A percentile compares a stretch with the other conserved stretches of the same genome.
Conservation (phyloP, 2,797 vertebrate genomes). For the Brachyalestes nurse region DNA sequence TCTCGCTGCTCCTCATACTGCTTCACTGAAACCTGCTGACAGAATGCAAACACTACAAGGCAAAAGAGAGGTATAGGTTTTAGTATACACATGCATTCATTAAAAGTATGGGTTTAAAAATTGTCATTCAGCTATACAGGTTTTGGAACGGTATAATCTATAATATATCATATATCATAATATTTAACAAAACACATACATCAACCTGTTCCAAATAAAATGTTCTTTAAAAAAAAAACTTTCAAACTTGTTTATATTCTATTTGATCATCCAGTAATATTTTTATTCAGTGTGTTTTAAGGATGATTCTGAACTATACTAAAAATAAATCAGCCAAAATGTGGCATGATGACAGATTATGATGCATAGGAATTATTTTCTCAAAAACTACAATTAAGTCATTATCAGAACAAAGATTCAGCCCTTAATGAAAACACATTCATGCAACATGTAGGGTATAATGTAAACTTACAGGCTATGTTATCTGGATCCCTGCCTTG, state of each 20-base stretch:
- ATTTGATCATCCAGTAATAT: too few relatives aligned
- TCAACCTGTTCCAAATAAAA: too few relatives aligned
- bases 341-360: too few relatives aligned
- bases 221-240: too few relatives aligned
- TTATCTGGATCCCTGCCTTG: constrained; percentile 80
- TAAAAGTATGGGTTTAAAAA: not conserved
- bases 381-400: too few relatives aligned
- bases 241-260: too few relatives aligned
- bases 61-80: constrained; percentile 18
- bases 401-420: not conserved
- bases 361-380: too few relatives aligned
- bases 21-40: constrained; percentile 77
- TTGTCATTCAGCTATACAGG: not conserved
- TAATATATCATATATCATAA: too few relatives aligned
- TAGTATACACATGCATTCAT: not conserved
- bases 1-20: constrained; percentile 82
- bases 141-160: not conserved
- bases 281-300: too few relatives aligned
- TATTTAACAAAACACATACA: too few relatives aligned
- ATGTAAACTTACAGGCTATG: constrained; percentile 70
- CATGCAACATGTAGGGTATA: not conserved
- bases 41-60: constrained; percentile 84
- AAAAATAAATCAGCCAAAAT: too few relatives aligned
- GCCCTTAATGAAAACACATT: not conserved
- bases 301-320: too few relatives aligned